A percentile compares a stretch with the other conserved stretches of the same genome.
Evolutionary conservation across 1,140 invertebrate species (phyloP).

Genomic region (Galleria mellonella): DNA sequence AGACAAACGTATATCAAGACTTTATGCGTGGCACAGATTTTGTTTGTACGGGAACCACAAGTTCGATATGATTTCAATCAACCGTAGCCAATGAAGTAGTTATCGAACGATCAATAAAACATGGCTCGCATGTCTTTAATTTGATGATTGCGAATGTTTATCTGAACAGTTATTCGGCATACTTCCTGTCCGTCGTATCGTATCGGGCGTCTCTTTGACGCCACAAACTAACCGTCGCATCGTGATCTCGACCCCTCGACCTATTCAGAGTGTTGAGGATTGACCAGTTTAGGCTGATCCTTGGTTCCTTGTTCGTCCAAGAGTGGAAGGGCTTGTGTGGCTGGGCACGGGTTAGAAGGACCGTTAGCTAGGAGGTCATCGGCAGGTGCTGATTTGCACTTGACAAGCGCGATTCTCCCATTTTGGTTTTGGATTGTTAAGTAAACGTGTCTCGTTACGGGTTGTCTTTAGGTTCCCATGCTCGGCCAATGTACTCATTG

Average conservation of each 20-base stretch:
- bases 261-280: constrained; percentile 54
- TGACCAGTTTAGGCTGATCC: constrained; percentile 28
- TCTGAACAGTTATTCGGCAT: constrained; percentile 62
- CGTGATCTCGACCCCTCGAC: constrained; percentile 56
- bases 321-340: not conserved
- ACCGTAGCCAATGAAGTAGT: constrained; percentile 9
- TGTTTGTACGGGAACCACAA: too few relatives aligned
- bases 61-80: not conserved
- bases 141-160: constrained; percentile 57
- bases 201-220: constrained; percentile 32
- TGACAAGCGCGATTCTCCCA: constrained; percentile 59
- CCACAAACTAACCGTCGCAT: constrained; percentile 46
- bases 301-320: not conserved
- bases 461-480: constrained; percentile 6
- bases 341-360: constrained; percentile 34
- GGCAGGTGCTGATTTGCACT: constrained; percentile 66
- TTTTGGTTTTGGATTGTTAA: constrained; percentile 61
- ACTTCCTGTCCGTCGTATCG: constrained; percentile 31
- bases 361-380: constrained; percentile 65
- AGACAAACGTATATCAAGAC: too few relatives aligned
- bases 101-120: constrained; percentile 39
- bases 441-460: constrained; percentile 46
- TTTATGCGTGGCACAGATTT: too few relatives aligned
- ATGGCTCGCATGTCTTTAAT: constrained; percentile 41
- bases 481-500: not conserved